phyloP scores from a whole-genome alignment of 2,113 vertebrate genomes.

The Diadophis punctatus region DNA sequence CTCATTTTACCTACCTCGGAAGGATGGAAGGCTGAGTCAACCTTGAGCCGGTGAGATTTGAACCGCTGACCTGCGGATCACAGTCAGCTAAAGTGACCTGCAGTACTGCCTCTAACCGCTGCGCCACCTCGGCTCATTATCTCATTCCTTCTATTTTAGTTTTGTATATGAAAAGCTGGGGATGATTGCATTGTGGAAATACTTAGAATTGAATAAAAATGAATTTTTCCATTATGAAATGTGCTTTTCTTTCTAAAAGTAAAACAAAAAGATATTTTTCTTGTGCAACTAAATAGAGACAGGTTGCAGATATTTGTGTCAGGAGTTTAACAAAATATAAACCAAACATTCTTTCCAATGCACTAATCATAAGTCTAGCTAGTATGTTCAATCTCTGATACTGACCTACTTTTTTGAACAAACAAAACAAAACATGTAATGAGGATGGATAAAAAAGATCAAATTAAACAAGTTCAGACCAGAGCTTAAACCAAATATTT shows the following conservation, averaged over 20 bases:
- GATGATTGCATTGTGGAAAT: neutral
- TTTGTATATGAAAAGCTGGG: neutral
- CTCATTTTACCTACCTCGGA: no score
- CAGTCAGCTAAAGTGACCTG: no score
- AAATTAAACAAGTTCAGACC: neutral
- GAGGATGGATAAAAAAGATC: neutral
- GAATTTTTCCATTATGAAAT: neutral
- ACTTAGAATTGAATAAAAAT: neutral
- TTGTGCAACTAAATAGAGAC: neutral
- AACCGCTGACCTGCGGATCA: no score
- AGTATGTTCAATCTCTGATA: neutral
- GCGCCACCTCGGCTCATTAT: no score
- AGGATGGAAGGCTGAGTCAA: no score
- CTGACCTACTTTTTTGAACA: neutral
- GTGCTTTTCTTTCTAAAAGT: neutral
- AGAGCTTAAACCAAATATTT: neutral
- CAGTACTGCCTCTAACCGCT: no score
- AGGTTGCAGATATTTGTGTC: neutral
- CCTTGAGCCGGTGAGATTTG: no score
- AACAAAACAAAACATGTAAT: neutral
- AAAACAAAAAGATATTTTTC: neutral
- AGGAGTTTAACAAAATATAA: neutral
- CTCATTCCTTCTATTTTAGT: neutral
- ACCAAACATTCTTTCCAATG: neutral
- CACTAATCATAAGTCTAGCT: neutral